phyloP scores from a whole-genome alignment of 2,113 vertebrate species.

The Grallaria varia region DNA sequence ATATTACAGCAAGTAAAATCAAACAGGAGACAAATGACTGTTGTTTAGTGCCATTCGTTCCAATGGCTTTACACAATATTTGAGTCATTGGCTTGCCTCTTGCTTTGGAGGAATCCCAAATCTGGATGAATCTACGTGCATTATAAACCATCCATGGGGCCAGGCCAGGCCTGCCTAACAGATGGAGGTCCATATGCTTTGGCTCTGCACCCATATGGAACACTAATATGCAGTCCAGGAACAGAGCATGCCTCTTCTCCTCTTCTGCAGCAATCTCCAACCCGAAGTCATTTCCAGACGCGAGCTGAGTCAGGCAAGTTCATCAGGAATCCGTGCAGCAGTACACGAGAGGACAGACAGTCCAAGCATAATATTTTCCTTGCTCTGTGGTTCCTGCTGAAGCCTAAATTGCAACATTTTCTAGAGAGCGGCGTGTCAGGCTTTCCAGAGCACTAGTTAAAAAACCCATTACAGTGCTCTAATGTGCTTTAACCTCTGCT shows the following conservation, averaged over 20 bases:
- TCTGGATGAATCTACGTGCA: constrained; percentile 62
- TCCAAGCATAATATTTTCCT: constrained; percentile 27
- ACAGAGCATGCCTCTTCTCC: constrained; percentile 54
- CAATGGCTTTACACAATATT: constrained; percentile 77
- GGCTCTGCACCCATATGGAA: constrained; percentile 69
- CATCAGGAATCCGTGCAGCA: constrained; percentile 22
- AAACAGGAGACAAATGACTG: constrained; percentile 71
- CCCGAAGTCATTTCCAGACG: constrained; percentile 4
- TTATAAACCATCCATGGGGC: constrained; percentile 72
- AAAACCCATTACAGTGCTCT: neutral
- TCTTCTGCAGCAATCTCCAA: constrained; percentile 20
- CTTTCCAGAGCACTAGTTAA: constrained; percentile 8
- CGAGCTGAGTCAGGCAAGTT: neutral
- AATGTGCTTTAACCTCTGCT: constrained; percentile 16
- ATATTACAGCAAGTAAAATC: constrained; percentile 71
- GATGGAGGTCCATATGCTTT: constrained; percentile 77
- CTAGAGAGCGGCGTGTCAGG: neutral
- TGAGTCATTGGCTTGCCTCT: constrained; percentile 71
- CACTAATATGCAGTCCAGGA: constrained; percentile 60
- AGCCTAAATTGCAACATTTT: constrained; percentile 2
- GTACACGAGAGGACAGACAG: neutral
- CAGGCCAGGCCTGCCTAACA: constrained; percentile 69
- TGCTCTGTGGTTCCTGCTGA: neutral
- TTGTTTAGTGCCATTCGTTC: constrained; percentile 75
- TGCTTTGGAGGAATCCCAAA: constrained; percentile 75